phyloP scores from a whole-genome alignment of 2,797 vertebrate species.

The Staurois parvus region DNA sequence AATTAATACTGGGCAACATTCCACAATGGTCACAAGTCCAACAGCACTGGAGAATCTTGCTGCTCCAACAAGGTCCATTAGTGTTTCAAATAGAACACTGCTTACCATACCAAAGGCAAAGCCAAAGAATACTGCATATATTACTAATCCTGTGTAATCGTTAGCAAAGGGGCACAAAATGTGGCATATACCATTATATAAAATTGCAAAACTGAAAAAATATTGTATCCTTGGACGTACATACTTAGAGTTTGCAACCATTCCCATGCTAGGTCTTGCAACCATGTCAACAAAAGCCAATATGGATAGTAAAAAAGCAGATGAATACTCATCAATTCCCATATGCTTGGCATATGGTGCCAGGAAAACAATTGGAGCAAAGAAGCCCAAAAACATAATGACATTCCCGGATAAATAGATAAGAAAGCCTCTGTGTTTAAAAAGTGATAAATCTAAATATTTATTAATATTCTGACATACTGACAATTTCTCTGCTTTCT shows the following conservation, averaged over 20 bases:
- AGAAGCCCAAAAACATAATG: slow-evolving; percentile 97
- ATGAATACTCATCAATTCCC: slow-evolving; percentile 91
- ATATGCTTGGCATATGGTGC: slow-evolving; percentile 92
- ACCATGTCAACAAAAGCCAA: slow-evolving; percentile 97
- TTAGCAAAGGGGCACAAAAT: slow-evolving; percentile 87
- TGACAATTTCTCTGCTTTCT: slow-evolving; percentile 69
- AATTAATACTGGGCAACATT: slow-evolving; percentile 93
- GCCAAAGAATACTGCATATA: slow-evolving; percentile 93
- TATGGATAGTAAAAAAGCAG: slow-evolving; percentile 92
- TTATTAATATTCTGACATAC: slow-evolving; percentile 80
- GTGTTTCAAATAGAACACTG: slow-evolving; percentile 91
- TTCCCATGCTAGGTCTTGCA: slow-evolving; percentile 89
- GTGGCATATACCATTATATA: slow-evolving; percentile 93
- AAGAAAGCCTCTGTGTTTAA: slow-evolving; percentile 94
- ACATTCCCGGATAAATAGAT: slow-evolving; percentile 95
- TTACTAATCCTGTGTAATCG: slow-evolving; percentile 85
- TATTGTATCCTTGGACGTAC: slow-evolving; percentile 93
- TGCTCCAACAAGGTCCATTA: slow-evolving; percentile 95
- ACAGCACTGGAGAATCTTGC: slow-evolving; percentile 94
- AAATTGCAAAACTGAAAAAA: slow-evolving; percentile 91
- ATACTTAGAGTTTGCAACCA: slow-evolving; percentile 89
- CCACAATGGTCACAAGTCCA: slow-evolving; percentile 92
- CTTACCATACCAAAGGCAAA: slow-evolving; percentile 97
- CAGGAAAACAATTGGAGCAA: slow-evolving; percentile 93
- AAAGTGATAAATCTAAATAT: slow-evolving; percentile 91